Evolutionary conservation across 2,888 invertebrate species (phyloP), one percentile per base, ranked within the genome.

Genomic region (Drosophila subsilvestris): DNA sequence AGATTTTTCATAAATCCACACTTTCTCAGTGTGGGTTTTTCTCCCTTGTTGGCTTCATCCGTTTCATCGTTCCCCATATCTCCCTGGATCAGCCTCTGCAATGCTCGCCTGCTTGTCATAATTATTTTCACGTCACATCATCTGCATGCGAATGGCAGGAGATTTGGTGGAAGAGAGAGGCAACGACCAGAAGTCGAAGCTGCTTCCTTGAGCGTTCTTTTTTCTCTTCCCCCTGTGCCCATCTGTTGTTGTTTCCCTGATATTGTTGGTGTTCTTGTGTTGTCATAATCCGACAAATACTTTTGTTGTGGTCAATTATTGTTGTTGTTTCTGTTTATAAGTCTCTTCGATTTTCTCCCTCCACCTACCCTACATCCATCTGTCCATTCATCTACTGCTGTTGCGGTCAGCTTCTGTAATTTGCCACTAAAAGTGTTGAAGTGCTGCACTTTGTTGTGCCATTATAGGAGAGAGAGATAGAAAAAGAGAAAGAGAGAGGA

Each of bases 371-470:
- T 60, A n/a, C 17, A 32, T 49, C 53, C 63, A 29, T 20, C n/a
- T n/a, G n/a, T n/a, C 48, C 14, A 14, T 6, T 10, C 29, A 20
- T 25, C 45, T 32, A 53, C 44, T 50, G 49, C 61, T 68, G 74
- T 87, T 88, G 84, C 73, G 84, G 88, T 85, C 84, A 88, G 77
- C 88, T 85, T 77, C 88, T 88, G 89, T 85, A 88, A 88, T 88
- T 86, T 88, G 85, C 89, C 87, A 85, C 78, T 88, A 86, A 88
- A 83, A 86, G 86, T 82, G 86, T 88, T 88, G 87, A 82, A 85
- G 75, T 77, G 81, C 75, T 77, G 84, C 85, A 78, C 82, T 88
- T 75, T 72, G 70, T 47, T 75, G 80, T 79, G 83, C 81, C 86
- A 86, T 85, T 88, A 88, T 69, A 79, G 25, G 68, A 45, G 18